Percentiles rank a stretch among this genome's conserved stretches.
Conservation (phyloP, 2,888 invertebrate genomes). For the Scaptomyza polygonia region DNA sequence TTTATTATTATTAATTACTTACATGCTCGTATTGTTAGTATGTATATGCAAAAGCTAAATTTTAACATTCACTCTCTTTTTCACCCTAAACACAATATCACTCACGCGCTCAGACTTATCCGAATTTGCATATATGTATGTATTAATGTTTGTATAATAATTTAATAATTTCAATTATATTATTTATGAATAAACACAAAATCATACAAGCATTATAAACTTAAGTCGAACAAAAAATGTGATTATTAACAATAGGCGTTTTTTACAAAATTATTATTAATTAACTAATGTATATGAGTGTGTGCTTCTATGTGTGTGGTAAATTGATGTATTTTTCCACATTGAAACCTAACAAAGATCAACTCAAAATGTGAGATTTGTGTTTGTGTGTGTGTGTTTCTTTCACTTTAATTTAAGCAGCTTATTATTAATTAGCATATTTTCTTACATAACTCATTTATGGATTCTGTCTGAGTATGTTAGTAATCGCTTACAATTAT, state of each 20-base stretch:
- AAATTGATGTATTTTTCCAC: constrained; percentile 10
- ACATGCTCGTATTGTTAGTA: constrained; percentile 3
- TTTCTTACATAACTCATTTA: constrained; percentile 56
- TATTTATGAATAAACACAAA: too few relatives aligned
- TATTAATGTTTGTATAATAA: constrained; percentile 34
- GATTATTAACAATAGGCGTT: constrained; percentile 39
- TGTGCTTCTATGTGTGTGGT: background rate
- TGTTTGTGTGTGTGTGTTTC: constrained; percentile 35
- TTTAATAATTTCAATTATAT: constrained; percentile 18
- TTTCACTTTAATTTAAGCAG: constrained; percentile 22
- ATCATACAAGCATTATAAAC: constrained; percentile 27
- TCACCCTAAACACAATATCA: constrained; percentile 84
- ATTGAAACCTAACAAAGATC: constrained; percentile 10
- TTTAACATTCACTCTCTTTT: constrained; percentile 49
- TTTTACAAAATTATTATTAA: constrained; percentile 58
- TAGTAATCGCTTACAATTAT: constrained; percentile 65
- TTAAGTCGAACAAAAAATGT: constrained; percentile 52
- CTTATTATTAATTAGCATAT: constrained; percentile 29
- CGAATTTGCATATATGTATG: constrained; percentile 73
- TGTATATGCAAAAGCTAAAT: constrained; percentile 41
- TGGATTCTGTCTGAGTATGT: constrained; percentile 72
- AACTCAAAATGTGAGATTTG: constrained; percentile 40
- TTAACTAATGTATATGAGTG: constrained; percentile 57
- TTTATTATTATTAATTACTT: background rate
- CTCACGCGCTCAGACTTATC: constrained; percentile 84